Conservation (phyloP, 2,888 invertebrate species). For the Aleiodes alternator region DNA sequence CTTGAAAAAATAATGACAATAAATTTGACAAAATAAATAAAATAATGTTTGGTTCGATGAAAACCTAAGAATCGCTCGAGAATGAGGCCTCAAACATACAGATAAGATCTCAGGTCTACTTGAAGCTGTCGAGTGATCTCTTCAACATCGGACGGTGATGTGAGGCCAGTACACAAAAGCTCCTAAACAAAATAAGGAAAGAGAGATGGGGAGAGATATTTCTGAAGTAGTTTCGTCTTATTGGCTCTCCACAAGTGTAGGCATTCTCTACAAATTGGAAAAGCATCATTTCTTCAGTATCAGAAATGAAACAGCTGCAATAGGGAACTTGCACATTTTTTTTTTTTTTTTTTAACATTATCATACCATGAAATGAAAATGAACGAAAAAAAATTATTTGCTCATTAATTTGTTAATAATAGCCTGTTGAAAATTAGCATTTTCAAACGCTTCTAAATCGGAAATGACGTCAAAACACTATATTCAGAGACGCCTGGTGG, state of each 20-base stretch:
- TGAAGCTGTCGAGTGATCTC: slow-evolving; percentile 31
- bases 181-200: not conserved
- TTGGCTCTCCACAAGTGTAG: slow-evolving; percentile 18
- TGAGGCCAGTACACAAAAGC: slow-evolving; percentile 28
- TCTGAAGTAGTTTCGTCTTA: slow-evolving; percentile 18
- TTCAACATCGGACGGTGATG: slow-evolving; percentile 8
- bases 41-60: not conserved
- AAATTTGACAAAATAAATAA: no score
- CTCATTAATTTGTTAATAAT: no score
- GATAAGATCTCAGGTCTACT: not conserved
- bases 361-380: no score
- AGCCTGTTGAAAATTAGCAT: no score
- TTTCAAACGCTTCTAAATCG: no score
- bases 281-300: slow-evolving; percentile 20
- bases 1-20: no score
- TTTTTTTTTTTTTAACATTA: no score
- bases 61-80: not conserved
- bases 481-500: no score
- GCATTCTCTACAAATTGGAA: slow-evolving; percentile 52
- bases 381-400: no score
- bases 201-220: not conserved
- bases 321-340: no score
- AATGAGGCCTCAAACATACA: slow-evolving; percentile 10
- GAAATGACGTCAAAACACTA: no score
- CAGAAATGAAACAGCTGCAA: not conserved